These are phyloP conservation scores for Notocelia uddmanniana DNA, from an alignment of 2,888 invertebrate genomes.

Conservation along the genomic window DNA sequence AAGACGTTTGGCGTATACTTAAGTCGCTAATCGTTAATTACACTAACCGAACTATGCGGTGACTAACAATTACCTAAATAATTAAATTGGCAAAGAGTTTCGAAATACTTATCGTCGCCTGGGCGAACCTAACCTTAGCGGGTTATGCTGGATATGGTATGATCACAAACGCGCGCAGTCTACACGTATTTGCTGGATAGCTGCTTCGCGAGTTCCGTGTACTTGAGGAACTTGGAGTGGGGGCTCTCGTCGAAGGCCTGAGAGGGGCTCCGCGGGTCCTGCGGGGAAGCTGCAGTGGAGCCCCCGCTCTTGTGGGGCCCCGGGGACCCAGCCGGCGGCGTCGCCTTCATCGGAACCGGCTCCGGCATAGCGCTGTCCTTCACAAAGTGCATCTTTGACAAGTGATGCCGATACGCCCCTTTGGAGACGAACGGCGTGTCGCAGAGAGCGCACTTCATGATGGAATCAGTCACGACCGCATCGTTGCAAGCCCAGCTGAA, in stretches of 20 bases:
- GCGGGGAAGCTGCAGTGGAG: conserved; percentile 79
- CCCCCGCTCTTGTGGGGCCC: conserved; percentile 76
- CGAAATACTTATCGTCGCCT: conserved; percentile 84
- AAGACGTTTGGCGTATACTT: conserved; percentile 86
- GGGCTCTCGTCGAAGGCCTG: conserved; percentile 94
- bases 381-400: conserved; percentile 98
- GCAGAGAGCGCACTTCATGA: conserved; percentile 97
- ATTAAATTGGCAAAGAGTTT: conserved; percentile 86
- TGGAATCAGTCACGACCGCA: conserved; percentile 94
- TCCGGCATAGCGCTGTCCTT: conserved; percentile 95
- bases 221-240: conserved; percentile 98
- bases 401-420: conserved; percentile 97
- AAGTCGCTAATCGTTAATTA: conserved; percentile 83
- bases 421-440: conserved; percentile 98
- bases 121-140: conserved; percentile 81
- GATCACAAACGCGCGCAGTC: conserved; percentile 87
- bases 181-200: conserved; percentile 98
- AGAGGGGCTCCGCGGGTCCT: conserved; percentile 86
- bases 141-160: conserved; percentile 91
- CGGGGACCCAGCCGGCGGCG: conserved; percentile 77
- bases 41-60: conserved; percentile 84
- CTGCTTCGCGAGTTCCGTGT: conserved; percentile 99
- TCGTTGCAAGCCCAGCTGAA: conserved; percentile 98
- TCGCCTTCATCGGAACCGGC: conserved; percentile 87
- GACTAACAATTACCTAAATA: conserved; percentile 82